phyloP scores from a whole-genome alignment of 2,888 invertebrate species.

The Gandaritis pyraliata region DNA sequence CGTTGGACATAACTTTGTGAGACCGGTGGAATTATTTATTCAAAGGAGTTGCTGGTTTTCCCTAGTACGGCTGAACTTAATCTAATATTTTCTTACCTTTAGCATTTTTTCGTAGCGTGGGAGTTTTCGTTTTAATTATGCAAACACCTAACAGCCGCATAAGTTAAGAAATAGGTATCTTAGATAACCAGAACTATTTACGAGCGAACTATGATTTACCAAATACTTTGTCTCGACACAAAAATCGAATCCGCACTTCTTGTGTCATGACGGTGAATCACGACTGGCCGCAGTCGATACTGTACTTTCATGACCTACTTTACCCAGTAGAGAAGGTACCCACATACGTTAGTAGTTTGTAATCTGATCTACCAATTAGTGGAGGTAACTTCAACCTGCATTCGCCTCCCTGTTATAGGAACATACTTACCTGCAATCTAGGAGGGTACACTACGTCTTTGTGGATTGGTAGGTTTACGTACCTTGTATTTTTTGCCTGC shows the following conservation, averaged over 20 bases:
- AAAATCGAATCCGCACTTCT: too few species aligned
- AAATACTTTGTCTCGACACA: too few species aligned
- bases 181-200: too few species aligned
- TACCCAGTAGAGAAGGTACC: conserved; percentile 11
- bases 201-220: too few species aligned
- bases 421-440: conserved; percentile 6
- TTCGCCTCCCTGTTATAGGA: conserved; percentile 13
- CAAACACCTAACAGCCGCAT: too few species aligned
- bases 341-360: conserved; percentile 11
- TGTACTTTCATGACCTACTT: conserved; percentile 27
- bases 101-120: not conserved
- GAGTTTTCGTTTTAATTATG: too few species aligned
- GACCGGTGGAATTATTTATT: conserved; percentile 37
- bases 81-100: conserved; percentile 1
- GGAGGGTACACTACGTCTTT: too few species aligned
- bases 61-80: conserved; percentile 6
- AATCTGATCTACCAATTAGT: conserved; percentile 38
- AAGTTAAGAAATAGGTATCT: too few species aligned
- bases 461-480: not conserved
- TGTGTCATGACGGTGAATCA: too few species aligned
- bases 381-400: conserved; percentile 26
- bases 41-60: conserved; percentile 24
- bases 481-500: not conserved
- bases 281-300: not conserved
- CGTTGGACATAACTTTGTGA: conserved; percentile 19